A percentile compares a stretch with the other conserved stretches of the same genome.
phyloP scores from a whole-genome alignment of 37 sponge, comb jelly and placozoan genomes.

The Crambe crambe region DNA sequence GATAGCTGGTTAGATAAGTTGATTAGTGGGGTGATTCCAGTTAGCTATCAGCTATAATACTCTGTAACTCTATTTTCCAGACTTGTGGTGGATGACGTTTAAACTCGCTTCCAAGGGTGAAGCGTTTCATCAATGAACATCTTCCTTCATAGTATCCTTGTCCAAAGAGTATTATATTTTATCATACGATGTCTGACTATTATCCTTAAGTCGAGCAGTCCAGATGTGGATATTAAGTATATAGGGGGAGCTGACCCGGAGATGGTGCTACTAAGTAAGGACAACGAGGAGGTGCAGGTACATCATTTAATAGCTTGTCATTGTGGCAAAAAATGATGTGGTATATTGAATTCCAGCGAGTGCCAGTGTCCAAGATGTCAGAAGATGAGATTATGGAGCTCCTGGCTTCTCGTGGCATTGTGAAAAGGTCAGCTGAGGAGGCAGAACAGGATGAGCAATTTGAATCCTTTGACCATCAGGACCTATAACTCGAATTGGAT shows the following conservation, averaged over 20 bases:
- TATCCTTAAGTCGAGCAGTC: constrained; percentile 15
- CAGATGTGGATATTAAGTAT: constrained; percentile 76
- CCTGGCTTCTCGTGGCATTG: constrained; percentile 26
- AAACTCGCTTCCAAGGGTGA: constrained; percentile 87
- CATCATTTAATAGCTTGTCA: not conserved
- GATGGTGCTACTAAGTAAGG: constrained; percentile 57
- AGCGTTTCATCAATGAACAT: constrained; percentile 69
- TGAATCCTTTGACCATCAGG: constrained; percentile 8
- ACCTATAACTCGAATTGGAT: not conserved
- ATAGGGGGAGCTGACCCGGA: constrained; percentile 79
- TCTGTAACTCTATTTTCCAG: constrained; percentile 11
- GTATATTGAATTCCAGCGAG: constrained; percentile 32
- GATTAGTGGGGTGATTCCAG: not conserved
- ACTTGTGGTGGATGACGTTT: constrained; percentile 92
- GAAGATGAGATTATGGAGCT: constrained; percentile 58
- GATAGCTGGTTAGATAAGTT: not conserved
- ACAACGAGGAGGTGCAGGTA: constrained; percentile 56
- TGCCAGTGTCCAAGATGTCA: constrained; percentile 33
- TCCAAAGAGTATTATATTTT: not conserved
- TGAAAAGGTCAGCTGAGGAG: constrained; percentile 19
- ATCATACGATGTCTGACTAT: not conserved
- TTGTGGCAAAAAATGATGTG: no score
- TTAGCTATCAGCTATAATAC: not conserved
- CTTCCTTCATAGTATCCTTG: constrained; percentile 84
- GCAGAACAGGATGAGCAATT: not conserved